These are phyloP conservation scores for Siphamia tubifer DNA, from an alignment of 2,113 vertebrate species.

Conservation along the genomic window DNA sequence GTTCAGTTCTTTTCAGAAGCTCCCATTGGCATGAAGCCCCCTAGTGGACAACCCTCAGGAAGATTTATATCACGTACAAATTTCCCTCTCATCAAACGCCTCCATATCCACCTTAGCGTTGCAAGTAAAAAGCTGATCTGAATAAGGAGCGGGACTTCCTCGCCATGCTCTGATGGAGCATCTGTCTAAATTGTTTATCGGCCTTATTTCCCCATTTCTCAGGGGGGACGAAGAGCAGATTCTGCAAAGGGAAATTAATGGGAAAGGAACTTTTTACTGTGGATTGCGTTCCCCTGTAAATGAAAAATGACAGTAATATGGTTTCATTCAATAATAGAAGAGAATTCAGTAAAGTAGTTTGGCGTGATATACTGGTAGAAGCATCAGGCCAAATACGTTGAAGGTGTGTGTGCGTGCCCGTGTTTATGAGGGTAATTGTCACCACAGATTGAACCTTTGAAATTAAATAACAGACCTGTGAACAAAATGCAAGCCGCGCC, in stretches of 20 bases:
- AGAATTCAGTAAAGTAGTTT: constrained; percentile 43
- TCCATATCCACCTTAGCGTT: constrained; percentile 7
- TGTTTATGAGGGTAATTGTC: background rate
- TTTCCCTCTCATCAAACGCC: constrained; percentile 3
- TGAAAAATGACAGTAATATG: constrained; percentile 58
- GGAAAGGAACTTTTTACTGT: constrained; percentile 37
- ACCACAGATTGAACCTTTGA: background rate
- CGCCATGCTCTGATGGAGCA: constrained; percentile 33
- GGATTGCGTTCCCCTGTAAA: constrained; percentile 26
- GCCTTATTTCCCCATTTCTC: constrained; percentile 41
- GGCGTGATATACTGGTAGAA: constrained; percentile 27
- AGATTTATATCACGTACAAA: background rate
- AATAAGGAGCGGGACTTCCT: constrained; percentile 31
- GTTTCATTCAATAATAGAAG: constrained; percentile 55
- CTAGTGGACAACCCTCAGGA: constrained; percentile 12
- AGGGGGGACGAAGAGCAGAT: constrained; percentile 12
- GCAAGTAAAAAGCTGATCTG: constrained; percentile 38
- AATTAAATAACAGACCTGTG: background rate
- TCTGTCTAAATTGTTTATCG: constrained; percentile 59
- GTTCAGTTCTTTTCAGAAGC: background rate
- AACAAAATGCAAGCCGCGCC: background rate
- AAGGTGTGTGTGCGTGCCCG: background rate
- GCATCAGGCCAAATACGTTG: constrained; percentile 6
- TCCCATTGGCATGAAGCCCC: background rate
- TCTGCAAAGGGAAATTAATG: constrained; percentile 51